These are phyloP conservation scores for Actinernus sp. DNA, from an alignment of 92 coral and sea anemone species.

Conservation along the genomic window DNA sequence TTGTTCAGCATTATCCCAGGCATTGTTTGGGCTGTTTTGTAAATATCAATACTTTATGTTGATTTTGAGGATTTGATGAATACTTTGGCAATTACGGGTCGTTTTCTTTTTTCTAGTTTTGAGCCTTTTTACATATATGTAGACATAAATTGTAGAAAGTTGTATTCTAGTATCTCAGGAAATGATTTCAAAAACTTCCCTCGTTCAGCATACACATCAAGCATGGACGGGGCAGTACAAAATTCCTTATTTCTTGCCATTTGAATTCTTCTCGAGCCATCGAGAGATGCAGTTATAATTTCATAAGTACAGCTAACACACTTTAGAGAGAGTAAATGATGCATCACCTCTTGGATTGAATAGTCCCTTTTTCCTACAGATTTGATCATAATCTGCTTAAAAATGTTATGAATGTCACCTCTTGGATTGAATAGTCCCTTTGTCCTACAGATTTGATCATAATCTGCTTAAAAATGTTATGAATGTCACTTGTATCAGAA, in stretches of 20 bases:
- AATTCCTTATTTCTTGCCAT: slow-evolving; percentile 19
- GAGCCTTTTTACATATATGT: slow-evolving; percentile 17
- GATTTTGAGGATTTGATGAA: slow-evolving; percentile 39
- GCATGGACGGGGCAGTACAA: slow-evolving; percentile 49
- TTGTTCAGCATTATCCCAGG: slow-evolving; percentile 37
- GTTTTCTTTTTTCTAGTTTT: slow-evolving; percentile 23
- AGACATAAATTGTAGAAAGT: slow-evolving; percentile 50
- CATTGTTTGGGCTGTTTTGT: slow-evolving; percentile 21
- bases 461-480: slow-evolving; percentile 38
- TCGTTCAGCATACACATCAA: slow-evolving; percentile 69
- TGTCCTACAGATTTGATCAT: slow-evolving; percentile 70
- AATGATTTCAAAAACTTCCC: slow-evolving; percentile 22
- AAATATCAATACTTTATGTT: slow-evolving; percentile 36
- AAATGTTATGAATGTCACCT: too few relatives aligned
- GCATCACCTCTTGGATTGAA: too few relatives aligned
- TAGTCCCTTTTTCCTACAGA: too few relatives aligned
- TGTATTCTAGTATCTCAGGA: slow-evolving; percentile 42
- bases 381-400: too few relatives aligned
- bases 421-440: slow-evolving; percentile 71
- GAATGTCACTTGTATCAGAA: slow-evolving; percentile 41
- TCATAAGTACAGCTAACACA: slow-evolving; percentile 51
- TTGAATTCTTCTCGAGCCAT: slow-evolving; percentile 37
- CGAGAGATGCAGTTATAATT: slow-evolving; percentile 23
- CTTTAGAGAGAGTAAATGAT: slow-evolving; percentile 59
- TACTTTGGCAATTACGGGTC: slow-evolving; percentile 47